Evolutionary conservation across 1,140 invertebrate genomes (phyloP).

Genomic region (Drosophila triauraria): DNA sequence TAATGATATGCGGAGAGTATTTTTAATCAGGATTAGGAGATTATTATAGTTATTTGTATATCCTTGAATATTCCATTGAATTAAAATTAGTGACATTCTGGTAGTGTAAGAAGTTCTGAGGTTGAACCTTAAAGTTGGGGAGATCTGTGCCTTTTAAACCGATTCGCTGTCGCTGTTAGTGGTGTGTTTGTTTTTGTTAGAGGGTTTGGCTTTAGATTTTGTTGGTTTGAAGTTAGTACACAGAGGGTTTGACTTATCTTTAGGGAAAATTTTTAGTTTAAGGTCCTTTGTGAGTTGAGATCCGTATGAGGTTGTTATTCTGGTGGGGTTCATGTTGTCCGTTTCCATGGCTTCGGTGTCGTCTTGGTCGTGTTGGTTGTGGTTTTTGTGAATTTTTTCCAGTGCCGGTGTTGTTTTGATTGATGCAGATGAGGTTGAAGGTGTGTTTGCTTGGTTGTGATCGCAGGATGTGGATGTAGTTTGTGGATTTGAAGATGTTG

Average conservation of each 20-base stretch:
- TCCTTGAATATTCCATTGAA: conserved; percentile 44
- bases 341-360: no score
- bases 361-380: no score
- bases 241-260: conserved; percentile 24
- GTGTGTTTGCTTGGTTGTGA: no score
- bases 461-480: no score
- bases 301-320: no score
- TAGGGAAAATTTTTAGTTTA: conserved; percentile 9
- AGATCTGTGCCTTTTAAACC: conserved; percentile 7
- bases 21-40: conserved; percentile 37
- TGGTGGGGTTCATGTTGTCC: no score
- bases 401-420: no score
- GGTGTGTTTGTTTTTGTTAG: conserved; percentile 23
- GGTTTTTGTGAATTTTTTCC: no score
- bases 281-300: conserved; percentile 15
- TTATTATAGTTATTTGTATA: conserved; percentile 45
- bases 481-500: no score
- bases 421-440: no score
- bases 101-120: conserved; percentile 4
- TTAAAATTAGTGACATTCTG: conserved; percentile 23
- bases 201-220: conserved; percentile 14
- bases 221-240: conserved; percentile 16
- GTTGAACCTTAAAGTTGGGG: conserved; percentile 1
- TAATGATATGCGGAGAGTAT: conserved; percentile 28
- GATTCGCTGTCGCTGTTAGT: conserved; percentile 32